Evolutionary conservation across 1,140 invertebrate species (phyloP), one percentile per base, ranked within the genome.

Genomic region (Sinonovacula constricta): DNA sequence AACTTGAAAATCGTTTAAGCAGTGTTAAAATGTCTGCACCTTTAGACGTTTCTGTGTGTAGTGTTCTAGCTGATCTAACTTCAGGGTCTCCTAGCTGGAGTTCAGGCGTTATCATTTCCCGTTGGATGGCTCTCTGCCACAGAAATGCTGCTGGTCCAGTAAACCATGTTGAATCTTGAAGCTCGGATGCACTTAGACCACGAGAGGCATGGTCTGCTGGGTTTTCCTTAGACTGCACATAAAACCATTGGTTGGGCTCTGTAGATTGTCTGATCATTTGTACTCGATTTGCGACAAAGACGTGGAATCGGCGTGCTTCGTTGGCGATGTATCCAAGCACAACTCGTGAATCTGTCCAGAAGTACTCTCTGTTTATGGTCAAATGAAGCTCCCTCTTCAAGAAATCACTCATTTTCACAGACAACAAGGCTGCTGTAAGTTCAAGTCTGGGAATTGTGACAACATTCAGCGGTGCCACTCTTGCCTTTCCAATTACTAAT

Each of bases 241-340:
- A 70, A 26, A 60, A 39, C 69, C 79, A 85, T 51, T 83, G 81
- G 45, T n/a, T 56, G 22, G 76, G 53, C 18, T 69, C 62, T 10
- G 69, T 81, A 24, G 26, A n/a, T 4, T 81, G 30, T 18, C 83
- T 34, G 5, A 83, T 85, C 54, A 75, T 26, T 33, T 81, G 77
- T 0, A 84, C 80, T 57, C 80, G 36, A 45, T 84, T 84, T 5
- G 71, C 83, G 34, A 85, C 81, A 77, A 75, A 85, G 7, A 80
- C 62, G 28, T 83, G 67, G 57, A 83, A 83, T 22, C 72, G 51
- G 12, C 63, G 51, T 5, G 81, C 68, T 31, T 79, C 79, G 65
- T 84, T 83, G 22, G 54, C 57, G n/a, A 84, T 80, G 39, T 84
- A 82, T 1, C 70, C 75, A 26, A 82, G 60, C 2, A 80, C 70